Conservation (phyloP, 2,113 vertebrate species). For the Zosterops hypoxanthus region DNA sequence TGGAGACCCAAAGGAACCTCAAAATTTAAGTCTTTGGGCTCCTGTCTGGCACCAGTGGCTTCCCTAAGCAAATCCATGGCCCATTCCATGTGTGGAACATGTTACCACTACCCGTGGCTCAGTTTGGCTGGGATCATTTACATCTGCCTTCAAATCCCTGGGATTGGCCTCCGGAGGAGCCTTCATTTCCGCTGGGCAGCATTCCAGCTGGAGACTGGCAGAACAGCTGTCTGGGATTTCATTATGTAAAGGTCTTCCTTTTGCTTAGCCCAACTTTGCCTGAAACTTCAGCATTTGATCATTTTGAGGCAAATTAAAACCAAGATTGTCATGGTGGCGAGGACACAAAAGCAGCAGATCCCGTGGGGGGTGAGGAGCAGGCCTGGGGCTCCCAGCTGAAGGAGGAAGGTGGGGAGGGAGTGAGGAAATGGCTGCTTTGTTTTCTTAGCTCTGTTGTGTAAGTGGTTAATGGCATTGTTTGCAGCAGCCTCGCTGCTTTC, state of each 20-base stretch:
- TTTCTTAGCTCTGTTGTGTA: conserved; percentile 39
- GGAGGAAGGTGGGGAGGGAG: neutral
- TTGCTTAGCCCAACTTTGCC: neutral
- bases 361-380: neutral
- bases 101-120: neutral
- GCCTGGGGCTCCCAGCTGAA: neutral
- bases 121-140: conserved; percentile 18
- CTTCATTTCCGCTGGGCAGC: conserved; percentile 31
- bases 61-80: neutral
- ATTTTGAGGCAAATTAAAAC: neutral
- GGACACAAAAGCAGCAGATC: neutral
- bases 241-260: conserved; percentile 10
- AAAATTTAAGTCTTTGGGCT: neutral
- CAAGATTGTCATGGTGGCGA: neutral
- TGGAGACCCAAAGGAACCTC: neutral
- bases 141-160: conserved; percentile 23
- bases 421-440: conserved; percentile 40
- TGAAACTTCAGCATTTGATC: neutral
- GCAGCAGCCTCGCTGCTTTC: neutral
- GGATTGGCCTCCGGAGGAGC: neutral
- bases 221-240: conserved; percentile 25
- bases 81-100: neutral
- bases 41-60: neutral
- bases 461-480: conserved; percentile 43
- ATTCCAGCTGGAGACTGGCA: conserved; percentile 18